phyloP scores from a whole-genome alignment of 2,113 vertebrate species.

The Anthoscopus minutus region DNA sequence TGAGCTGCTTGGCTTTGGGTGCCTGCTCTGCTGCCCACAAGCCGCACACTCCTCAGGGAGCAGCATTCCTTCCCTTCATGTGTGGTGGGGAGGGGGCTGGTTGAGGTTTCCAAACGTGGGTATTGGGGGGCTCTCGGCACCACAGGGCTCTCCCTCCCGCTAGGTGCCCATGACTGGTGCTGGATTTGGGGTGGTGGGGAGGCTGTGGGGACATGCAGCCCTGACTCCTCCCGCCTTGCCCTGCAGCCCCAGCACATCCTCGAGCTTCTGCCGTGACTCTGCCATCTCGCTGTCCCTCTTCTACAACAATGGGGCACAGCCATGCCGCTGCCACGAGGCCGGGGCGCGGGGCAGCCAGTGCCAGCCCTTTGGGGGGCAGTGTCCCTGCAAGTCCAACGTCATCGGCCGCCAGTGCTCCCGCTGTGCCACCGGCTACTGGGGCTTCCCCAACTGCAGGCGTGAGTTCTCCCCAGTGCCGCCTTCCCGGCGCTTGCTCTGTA shows the following conservation, averaged over 20 bases:
- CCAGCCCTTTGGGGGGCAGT: constrained; percentile 86
- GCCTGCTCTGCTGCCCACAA: rapidly evolving
- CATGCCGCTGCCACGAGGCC: constrained; percentile 86
- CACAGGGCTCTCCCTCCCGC: not conserved
- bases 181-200: not conserved
- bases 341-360: constrained; percentile 81
- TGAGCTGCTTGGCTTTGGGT: constrained; percentile 56
- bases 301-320: constrained; percentile 89
- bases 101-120: not conserved
- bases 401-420: constrained; percentile 93
- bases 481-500: not conserved
- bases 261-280: constrained; percentile 81
- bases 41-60: not conserved
- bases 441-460: constrained; percentile 93
- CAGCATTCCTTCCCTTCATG: not conserved
- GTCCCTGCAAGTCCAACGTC: constrained; percentile 81
- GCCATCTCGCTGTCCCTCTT: constrained; percentile 88
- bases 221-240: not conserved
- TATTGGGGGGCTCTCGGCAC: not conserved
- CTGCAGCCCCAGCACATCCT: constrained; percentile 73
- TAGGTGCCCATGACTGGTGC: rapidly evolving
- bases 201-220: rapidly evolving
- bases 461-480: constrained; percentile 60
- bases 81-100: not conserved
- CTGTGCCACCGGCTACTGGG: constrained; percentile 92